These are phyloP conservation scores for Rhabdornis inornatus DNA, from an alignment of 2,113 vertebrate genomes.

Conservation along the genomic window DNA sequence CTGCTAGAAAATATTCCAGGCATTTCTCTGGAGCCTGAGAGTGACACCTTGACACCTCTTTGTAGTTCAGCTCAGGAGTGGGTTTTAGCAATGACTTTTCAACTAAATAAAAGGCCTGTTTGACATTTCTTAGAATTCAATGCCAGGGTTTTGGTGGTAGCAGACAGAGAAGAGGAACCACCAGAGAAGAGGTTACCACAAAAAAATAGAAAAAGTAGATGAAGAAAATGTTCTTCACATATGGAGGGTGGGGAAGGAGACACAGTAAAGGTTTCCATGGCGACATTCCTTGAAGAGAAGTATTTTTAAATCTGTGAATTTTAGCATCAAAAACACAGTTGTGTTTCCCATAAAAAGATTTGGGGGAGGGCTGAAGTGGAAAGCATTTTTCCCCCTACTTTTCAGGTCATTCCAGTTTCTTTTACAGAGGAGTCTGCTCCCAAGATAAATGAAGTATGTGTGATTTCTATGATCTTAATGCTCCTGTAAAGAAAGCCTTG, in stretches of 20 bases:
- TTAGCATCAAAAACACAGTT: slow-evolving; percentile 74
- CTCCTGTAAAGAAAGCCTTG: background rate
- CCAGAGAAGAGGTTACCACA: too few species aligned
- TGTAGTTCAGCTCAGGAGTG: background rate
- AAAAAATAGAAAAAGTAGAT: slow-evolving; percentile 6
- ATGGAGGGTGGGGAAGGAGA: slow-evolving; percentile 52
- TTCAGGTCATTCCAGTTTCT: slow-evolving; percentile 46
- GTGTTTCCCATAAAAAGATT: slow-evolving; percentile 65
- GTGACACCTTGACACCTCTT: background rate
- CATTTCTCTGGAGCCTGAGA: background rate
- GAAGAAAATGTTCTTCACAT: slow-evolving; percentile 62
- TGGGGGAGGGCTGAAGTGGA: slow-evolving; percentile 41
- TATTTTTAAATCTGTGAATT: slow-evolving; percentile 79
- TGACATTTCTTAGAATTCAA: slow-evolving; percentile 31
- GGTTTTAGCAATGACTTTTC: background rate
- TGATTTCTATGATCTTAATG: background rate
- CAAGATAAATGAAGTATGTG: background rate
- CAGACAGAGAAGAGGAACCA: slow-evolving; percentile 54
- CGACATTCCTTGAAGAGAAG: slow-evolving; percentile 71
- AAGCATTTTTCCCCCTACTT: slow-evolving; percentile 6
- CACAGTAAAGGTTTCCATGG: slow-evolving; percentile 74
- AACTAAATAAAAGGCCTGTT: slow-evolving; percentile 37
- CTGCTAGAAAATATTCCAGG: background rate
- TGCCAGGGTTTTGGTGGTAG: background rate
- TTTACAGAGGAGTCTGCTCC: slow-evolving; percentile 1